phyloP scores from a whole-genome alignment of 1,140 invertebrate genomes.

The Colletes latitarsis region DNA sequence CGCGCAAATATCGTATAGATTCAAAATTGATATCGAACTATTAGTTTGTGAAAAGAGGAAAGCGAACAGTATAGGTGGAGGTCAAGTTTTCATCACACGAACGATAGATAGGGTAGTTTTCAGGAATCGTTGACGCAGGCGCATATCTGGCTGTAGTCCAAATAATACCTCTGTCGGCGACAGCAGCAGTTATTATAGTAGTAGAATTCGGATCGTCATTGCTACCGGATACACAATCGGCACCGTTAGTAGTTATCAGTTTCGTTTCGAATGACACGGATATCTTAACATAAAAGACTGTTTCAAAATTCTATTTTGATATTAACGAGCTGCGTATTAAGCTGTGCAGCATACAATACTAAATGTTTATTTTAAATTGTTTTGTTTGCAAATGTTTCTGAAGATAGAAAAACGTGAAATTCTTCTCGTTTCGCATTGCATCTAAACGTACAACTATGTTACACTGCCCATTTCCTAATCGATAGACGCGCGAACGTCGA shows the following conservation, averaged over 20 bases:
- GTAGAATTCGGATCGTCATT: constrained; percentile 67
- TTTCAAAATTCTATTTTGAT: not conserved
- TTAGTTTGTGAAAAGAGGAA: constrained; percentile 21
- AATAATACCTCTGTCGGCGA: constrained; percentile 70
- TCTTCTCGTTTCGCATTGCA: not conserved
- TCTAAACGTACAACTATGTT: constrained; percentile 18
- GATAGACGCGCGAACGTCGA: constrained; percentile 58
- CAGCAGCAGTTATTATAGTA: constrained; percentile 67
- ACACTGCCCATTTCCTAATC: constrained; percentile 50
- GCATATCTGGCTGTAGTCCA: constrained; percentile 78
- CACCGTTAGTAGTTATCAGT: constrained; percentile 12
- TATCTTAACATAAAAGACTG: not conserved
- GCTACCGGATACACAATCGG: constrained; percentile 37
- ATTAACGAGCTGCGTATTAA: not conserved
- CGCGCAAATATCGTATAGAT: constrained; percentile 23
- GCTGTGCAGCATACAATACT: not conserved
- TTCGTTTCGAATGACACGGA: not conserved
- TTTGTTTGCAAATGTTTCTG: not conserved
- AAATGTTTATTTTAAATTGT: not conserved
- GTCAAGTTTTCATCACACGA: constrained; percentile 44
- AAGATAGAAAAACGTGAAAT: not conserved
- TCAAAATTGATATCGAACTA: constrained; percentile 48
- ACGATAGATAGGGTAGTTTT: constrained; percentile 62
- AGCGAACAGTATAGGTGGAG: constrained; percentile 9
- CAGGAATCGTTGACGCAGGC: constrained; percentile 74